Conservation (phyloP, 2,113 vertebrate species). For the Candoia aspera region DNA sequence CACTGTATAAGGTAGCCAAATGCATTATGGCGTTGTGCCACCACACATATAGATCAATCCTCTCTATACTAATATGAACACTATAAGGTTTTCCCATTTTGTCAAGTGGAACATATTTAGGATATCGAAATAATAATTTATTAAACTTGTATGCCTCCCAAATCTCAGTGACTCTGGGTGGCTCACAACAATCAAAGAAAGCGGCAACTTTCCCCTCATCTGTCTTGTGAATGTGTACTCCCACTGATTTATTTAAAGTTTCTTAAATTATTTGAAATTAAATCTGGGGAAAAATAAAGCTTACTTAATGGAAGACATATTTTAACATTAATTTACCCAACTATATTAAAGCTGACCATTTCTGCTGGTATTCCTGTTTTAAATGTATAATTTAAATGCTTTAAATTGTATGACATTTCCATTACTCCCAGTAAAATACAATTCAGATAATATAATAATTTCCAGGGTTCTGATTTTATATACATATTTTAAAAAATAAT, state of each 20-base stretch:
- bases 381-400: neutral
- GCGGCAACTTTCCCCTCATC: neutral
- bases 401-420: neutral
- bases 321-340: slow-evolving; percentile 6
- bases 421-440: neutral
- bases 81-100: neutral
- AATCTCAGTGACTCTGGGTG: neutral
- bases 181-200: neutral
- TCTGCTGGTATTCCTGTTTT: neutral
- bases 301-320: neutral
- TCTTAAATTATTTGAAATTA: neutral
- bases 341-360: neutral
- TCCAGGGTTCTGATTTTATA: neutral
- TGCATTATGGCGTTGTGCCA: neutral
- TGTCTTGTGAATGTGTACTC: neutral
- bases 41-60: neutral
- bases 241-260: neutral
- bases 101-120: neutral
- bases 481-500: neutral
- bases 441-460: neutral
- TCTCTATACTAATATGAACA: neutral
- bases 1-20: neutral
- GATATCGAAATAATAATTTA: neutral
- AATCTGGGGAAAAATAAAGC: neutral
- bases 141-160: neutral